Base-by-base conservation (phyloP, 35 echinoderm and acorn worm species). In the Ophiothrix spiculata region DNA sequence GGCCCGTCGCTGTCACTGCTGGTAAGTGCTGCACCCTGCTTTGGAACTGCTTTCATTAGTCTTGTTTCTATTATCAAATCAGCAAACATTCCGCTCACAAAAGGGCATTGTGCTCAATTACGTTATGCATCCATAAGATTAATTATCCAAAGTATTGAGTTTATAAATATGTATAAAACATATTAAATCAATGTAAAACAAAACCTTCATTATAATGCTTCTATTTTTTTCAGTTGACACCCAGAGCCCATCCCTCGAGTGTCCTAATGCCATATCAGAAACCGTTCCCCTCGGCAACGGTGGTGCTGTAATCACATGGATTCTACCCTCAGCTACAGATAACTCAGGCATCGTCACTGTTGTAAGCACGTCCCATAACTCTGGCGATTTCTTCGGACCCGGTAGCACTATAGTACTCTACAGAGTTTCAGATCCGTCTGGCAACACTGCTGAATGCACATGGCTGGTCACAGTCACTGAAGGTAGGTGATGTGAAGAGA, bases 321-420 rank as follows among this genome's bases (percentile, higher is more conserved):
- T 11, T 28, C 40, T n/a, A 15, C 86, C 86, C 16, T 80, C 89
- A 8, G 93, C 90, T 1, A 85, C 81, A 35, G 93, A 96, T 60
- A 56, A 75, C 29, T 85, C 87, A 21, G 79, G 84, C 29, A 10
- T 75, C 2, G 86, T 92, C 25, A 40, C 83, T n/a, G 49, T 81
- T 28, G 88, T 74, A 23, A 88, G 82, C 63, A 89, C 86, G 8
- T n/a, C 42, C 42, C 28, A 38, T 39, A 76, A 78, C 34, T 83
- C 93, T 17, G 93, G 93, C 33, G 81, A 83, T 64, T 25, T 29
- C n/a, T 95, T 95, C 82, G 39, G 21, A 0, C 19, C 85, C 37
- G 89, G 89, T 35, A 54, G 4, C 4, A 91, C 88, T 32, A 15
- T 23, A 31, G 85, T 90, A 12, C 45, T 29, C 0, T 90, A 90